phyloP scores from a whole-genome alignment of 2,113 vertebrate species.

The Pangasianodon hypophthalmus region DNA sequence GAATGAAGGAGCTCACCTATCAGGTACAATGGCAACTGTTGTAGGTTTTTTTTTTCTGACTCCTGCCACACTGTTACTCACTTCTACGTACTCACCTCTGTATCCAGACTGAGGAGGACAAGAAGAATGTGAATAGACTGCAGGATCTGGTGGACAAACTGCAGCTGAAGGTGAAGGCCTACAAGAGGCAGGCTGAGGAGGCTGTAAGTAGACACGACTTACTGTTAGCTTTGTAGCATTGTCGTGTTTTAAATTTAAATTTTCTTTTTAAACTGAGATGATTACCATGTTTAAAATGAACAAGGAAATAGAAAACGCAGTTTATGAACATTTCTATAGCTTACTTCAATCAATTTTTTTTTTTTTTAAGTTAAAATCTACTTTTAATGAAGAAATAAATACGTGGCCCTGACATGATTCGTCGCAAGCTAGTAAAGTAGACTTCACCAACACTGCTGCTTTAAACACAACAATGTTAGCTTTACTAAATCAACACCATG shows the following conservation, averaged over 20 bases:
- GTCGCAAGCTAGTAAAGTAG: not conserved
- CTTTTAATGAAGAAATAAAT: too few relatives aligned
- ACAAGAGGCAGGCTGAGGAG: slow-evolving; percentile 73
- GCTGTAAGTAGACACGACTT: slow-evolving; percentile 57
- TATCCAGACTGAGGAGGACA: slow-evolving; percentile 71
- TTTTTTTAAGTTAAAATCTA: too few relatives aligned
- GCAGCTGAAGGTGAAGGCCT: slow-evolving; percentile 76
- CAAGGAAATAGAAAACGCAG: too few relatives aligned
- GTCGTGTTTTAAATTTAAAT: not conserved
- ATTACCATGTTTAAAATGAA: not conserved
- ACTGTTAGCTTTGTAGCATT: not conserved
- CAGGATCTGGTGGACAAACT: slow-evolving; percentile 74
- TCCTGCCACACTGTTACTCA: not conserved
- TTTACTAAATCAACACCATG: not conserved
- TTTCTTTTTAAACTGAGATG: not conserved
- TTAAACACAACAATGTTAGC: not conserved
- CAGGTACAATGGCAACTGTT: slow-evolving; percentile 58
- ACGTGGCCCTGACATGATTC: not conserved
- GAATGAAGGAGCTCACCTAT: slow-evolving; percentile 74
- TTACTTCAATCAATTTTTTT: too few relatives aligned
- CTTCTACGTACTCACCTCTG: not conserved
- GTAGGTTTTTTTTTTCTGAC: not conserved
- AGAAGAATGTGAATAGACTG: slow-evolving; percentile 68
- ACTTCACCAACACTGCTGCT: not conserved
- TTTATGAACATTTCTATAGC: not conserved